phyloP scores from a whole-genome alignment of 2,797 vertebrate species.

The Betta splendens region DNA sequence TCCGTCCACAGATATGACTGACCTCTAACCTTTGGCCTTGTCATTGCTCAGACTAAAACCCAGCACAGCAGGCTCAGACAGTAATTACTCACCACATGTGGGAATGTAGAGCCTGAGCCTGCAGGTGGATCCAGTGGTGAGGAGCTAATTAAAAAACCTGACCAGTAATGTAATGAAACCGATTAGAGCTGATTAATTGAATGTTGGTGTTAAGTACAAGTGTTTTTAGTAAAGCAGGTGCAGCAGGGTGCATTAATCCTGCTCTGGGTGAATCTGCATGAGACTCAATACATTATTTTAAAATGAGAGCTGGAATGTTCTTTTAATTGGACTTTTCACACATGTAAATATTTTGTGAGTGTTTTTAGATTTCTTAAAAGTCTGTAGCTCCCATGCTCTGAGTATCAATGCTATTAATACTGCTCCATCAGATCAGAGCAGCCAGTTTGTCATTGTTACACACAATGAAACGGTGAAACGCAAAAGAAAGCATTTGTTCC shows the following conservation, averaged over 20 bases:
- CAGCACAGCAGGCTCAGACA: background rate
- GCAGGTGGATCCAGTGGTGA: background rate
- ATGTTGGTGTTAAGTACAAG: constrained; percentile 7
- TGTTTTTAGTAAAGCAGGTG: constrained; percentile 30
- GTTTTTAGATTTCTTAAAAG: constrained; percentile 5
- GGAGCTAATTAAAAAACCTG: background rate
- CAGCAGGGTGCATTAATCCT: constrained; percentile 37
- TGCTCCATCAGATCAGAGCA: background rate
- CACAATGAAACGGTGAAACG: background rate
- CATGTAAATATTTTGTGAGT: constrained; percentile 30
- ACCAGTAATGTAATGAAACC: background rate
- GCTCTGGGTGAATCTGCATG: constrained; percentile 26
- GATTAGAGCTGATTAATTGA: constrained; percentile 14
- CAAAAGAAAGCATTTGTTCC: background rate
- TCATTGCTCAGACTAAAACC: background rate
- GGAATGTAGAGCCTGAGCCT: too few relatives aligned
- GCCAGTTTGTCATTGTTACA: background rate
- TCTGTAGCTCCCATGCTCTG: too few relatives aligned
- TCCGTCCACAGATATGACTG: background rate
- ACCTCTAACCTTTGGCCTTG: background rate
- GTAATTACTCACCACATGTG: background rate
- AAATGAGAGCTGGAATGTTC: constrained; percentile 32
- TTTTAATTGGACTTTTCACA: constrained; percentile 54
- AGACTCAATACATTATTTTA: constrained; percentile 15
- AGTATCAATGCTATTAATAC: constrained; percentile 7